Evolutionary conservation across 2,888 invertebrate genomes (phyloP).

Genomic region (Plagiodera versicolora): DNA sequence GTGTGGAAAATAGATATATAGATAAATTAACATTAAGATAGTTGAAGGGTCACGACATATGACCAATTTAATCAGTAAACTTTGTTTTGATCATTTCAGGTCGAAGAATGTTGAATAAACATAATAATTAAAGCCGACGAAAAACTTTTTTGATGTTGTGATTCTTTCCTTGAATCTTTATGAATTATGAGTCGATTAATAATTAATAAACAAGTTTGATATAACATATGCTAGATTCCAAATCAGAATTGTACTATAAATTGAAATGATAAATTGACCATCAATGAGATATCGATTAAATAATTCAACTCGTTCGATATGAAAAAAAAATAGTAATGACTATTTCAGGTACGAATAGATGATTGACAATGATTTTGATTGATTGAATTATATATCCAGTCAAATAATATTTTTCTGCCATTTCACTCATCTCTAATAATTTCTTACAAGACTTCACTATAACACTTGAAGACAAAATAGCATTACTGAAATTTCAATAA

Average conservation of each 20-base stretch:
- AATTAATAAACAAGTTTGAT: neutral
- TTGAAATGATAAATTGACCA: neutral
- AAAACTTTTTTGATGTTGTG: constrained; percentile 13
- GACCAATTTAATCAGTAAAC: constrained; percentile 43
- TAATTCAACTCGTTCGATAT: neutral
- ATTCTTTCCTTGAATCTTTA: neutral
- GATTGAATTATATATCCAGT: too few relatives aligned
- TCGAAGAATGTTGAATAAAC: constrained; percentile 26
- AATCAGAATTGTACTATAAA: neutral
- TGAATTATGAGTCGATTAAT: neutral
- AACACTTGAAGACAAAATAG: too few relatives aligned
- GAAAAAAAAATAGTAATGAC: too few relatives aligned
- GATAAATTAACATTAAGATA: constrained; percentile 50
- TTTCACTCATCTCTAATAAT: too few relatives aligned
- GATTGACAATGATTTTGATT: too few relatives aligned
- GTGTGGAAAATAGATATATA: constrained; percentile 37
- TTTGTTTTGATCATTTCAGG: constrained; percentile 31
- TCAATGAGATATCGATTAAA: neutral
- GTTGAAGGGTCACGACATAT: constrained; percentile 45
- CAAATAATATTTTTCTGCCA: too few relatives aligned
- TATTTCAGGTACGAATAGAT: too few relatives aligned
- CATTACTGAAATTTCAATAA: too few relatives aligned
- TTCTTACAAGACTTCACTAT: too few relatives aligned
- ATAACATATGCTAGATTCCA: neutral
- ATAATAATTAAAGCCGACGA: constrained; percentile 18